Base-by-base conservation (phyloP, 2,888 invertebrate genomes). In the Drosophila macrospina region DNA sequence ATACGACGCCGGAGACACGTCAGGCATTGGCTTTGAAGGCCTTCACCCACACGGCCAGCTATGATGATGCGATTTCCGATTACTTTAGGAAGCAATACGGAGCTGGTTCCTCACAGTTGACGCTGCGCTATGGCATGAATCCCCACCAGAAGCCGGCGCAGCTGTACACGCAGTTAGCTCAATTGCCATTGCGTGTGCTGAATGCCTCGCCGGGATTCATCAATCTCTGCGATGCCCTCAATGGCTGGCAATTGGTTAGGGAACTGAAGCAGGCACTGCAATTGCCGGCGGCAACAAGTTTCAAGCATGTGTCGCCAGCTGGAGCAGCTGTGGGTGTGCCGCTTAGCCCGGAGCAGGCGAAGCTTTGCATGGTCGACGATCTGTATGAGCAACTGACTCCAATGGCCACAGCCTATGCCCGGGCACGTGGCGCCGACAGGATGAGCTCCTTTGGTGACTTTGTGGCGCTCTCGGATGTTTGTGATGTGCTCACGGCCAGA, bases 361-460 rank as follows among this genome's bases (percentile, higher is more conserved):
- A 96, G 88, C 94, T 98, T 0, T 99, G 98, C 90, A 98, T 98
- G 96, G 98, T 99, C 4, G 95, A 96, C 50, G 99, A 99, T 92
- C 89, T 98, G 44, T 91, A 93, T 0, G 94, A 95, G 4, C 91
- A 94, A 34, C 92, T 98, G 76, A 95, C 96, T 0, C 97, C 98
- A 0, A 90, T 98, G 10, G 98, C 98, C 0, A 94, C 94, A 13
- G 99, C 99, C 0, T 99, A 99, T 92, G 99, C 98, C 0, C 94
- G 99, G 63, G 99, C 99, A 0, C 94, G 99, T 90, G 99, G 99
- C 51, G 98, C 99, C 13, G 99, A 99, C 93, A 94, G 99, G 56
- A 99, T 99, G 99, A 99, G 98, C 7, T 99, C 99, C 0, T 99
- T 99, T 92, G 99, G 99, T 0, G 99, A 99, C 93, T 99, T 99